These are phyloP conservation scores for Cordylochernes scorpioides DNA, from an alignment of 2,888 invertebrate genomes.

Conservation along the genomic window DNA sequence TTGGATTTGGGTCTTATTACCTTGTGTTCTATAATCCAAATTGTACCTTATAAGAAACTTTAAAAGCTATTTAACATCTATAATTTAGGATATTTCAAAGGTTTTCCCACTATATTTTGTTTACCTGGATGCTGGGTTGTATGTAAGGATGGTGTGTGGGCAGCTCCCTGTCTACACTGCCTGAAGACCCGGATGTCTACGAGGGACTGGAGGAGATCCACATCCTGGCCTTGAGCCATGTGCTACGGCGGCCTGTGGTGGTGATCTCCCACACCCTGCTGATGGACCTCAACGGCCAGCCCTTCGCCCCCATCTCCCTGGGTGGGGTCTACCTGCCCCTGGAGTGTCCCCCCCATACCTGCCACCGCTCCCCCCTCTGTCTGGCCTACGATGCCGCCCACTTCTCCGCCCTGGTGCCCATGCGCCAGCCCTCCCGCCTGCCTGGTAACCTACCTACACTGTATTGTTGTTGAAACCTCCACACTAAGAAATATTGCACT, in stretches of 20 bases:
- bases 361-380: slow-evolving; percentile 45
- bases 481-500: no score
- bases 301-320: slow-evolving; percentile 59
- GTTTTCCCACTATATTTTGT: no score
- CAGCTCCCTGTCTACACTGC: no score
- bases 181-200: slow-evolving; percentile 19
- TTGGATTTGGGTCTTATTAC: no score
- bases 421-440: no score
- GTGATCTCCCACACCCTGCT: slow-evolving; percentile 56
- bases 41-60: no score
- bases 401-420: slow-evolving; percentile 55
- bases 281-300: slow-evolving; percentile 48
- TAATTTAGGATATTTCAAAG: no score
- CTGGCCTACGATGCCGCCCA: slow-evolving; percentile 64
- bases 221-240: slow-evolving; percentile 53
- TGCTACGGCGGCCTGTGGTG: slow-evolving; percentile 47
- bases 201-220: slow-evolving; percentile 60
- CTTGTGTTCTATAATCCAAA: no score
- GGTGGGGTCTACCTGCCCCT: slow-evolving; percentile 58
- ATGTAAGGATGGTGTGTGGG: no score
- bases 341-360: slow-evolving; percentile 37
- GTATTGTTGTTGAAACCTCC: no score
- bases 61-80: no score
- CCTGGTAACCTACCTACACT: slow-evolving; percentile 14
- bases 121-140: no score